Evolutionary conservation across 2,888 invertebrate species (phyloP), one percentile per base, ranked within the genome.

Genomic region (Cheilosia impressa): DNA sequence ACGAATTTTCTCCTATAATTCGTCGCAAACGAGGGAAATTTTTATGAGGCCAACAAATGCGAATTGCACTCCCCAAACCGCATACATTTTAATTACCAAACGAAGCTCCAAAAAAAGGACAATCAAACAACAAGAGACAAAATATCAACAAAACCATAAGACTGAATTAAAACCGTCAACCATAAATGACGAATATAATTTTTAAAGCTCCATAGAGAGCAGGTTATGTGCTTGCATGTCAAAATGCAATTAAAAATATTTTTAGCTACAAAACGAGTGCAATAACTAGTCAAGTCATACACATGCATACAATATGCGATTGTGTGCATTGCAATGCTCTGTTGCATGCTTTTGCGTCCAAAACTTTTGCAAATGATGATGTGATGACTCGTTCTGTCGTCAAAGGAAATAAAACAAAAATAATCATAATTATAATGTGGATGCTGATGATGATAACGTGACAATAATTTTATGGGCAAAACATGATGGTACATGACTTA

Each of bases 221-320:
- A 41, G 19, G 55, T 43, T 69, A 78, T 78, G 24, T 62, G 57
- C 69, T 78, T 71, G 71, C 78, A 71, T 78, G 78, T 78, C 71
- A 57, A 78, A 78, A 78, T 78, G 78, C 78, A 78, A 78, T 78
- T 78, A 78, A 78, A 71, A 57, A 58, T 78, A 78, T 78, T 78
- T 78, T 78, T 78, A 78, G 78, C 45, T 38, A 78, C 71, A 47
- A 50, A 71, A 38, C 62, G 41, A 78, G 57, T 63, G 60, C 60
- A 53, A 60, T 47, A 34, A 22, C 22, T 22, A 22, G 22, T 22
- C 68, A 19, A 66, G n/a, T 52, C 19, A 24, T 17, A 34, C 7
- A 15, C 45, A 31, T 47, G n/a, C 17, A 62, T 19, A 38, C 19
- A 19, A 41, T 24, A n/a, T 13, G 47, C 52, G 19, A 57, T 50